Conservation (phyloP, 2,113 vertebrate genomes). For the Actinemys pallida region DNA sequence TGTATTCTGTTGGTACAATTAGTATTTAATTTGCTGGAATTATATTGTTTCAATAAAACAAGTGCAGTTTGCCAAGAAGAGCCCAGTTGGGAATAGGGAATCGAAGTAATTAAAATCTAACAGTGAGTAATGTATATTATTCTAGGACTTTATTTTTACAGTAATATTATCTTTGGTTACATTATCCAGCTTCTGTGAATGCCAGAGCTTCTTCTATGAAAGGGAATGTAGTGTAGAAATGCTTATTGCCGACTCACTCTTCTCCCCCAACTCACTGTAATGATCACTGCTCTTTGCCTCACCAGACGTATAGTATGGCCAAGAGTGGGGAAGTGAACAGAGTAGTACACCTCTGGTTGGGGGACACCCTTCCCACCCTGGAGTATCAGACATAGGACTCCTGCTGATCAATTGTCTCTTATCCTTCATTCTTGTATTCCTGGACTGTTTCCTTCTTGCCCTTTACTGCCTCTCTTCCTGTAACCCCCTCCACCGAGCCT, state of each 20-base stretch:
- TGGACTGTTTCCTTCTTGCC: accelerated
- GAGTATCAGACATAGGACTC: accelerated
- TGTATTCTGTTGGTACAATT: neutral
- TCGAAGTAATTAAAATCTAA: neutral
- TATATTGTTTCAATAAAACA: neutral
- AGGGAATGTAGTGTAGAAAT: neutral
- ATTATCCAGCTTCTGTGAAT: neutral
- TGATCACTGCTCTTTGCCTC: neutral
- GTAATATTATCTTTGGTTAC: neutral
- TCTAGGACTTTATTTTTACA: neutral
- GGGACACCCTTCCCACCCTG: neutral
- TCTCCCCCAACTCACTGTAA: neutral
- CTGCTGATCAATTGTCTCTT: neutral
- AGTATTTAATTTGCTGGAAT: neutral
- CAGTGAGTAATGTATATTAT: neutral
- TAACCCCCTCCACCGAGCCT: neutral
- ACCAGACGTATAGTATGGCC: accelerated
- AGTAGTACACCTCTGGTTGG: neutral
- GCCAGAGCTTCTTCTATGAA: neutral
- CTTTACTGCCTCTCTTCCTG: too few species aligned
- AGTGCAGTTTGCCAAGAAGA: neutral
- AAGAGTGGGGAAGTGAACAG: accelerated
- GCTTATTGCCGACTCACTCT: neutral
- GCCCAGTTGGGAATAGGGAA: neutral
- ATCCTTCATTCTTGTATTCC: neutral